A percentile compares a stretch with the other conserved stretches of the same genome.
These are phyloP conservation scores for Acanthacorydalis orientalis DNA, from an alignment of 2,888 invertebrate genomes.

Conservation along the genomic window DNA sequence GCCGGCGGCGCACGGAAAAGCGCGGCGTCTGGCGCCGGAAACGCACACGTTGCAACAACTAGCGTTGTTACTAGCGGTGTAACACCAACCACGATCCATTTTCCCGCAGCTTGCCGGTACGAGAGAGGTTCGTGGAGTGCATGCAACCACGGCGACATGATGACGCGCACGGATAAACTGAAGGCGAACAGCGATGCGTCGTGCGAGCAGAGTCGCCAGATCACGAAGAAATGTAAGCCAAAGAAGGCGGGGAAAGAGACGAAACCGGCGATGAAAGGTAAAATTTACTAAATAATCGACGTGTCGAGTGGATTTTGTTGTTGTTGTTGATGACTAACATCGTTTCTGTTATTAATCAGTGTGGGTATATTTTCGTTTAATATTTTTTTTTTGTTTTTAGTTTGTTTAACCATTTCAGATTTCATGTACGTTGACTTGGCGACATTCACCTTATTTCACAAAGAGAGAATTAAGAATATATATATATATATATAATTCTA, in stretches of 20 bases:
- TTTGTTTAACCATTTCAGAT: too few species aligned
- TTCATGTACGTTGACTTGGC: too few species aligned
- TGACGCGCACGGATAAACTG: conserved; percentile 67
- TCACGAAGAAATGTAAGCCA: conserved; percentile 77
- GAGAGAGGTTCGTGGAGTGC: conserved; percentile 78
- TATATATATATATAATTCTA: too few species aligned
- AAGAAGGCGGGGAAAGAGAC: conserved; percentile 40
- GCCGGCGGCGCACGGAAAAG: too few species aligned
- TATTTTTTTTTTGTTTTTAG: too few species aligned
- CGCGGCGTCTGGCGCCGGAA: too few species aligned
- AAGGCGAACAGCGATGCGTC: conserved; percentile 67
- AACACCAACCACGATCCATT: background rate
- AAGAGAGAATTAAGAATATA: too few species aligned
- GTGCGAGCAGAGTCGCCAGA: conserved; percentile 66
- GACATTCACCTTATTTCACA: too few species aligned
- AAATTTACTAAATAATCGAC: background rate
- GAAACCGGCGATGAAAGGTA: conserved; percentile 22
- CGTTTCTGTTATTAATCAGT: too few species aligned
- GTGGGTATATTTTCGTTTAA: too few species aligned
- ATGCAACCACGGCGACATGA: conserved; percentile 61
- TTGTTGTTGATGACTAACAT: too few species aligned
- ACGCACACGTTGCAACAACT: too few species aligned
- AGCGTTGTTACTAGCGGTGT: background rate
- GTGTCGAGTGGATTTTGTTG: background rate
- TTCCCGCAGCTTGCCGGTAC: conserved; percentile 62